Evolutionary conservation across 2,797 vertebrate species (phyloP).

Genomic region (Pteropus rufus): DNA sequence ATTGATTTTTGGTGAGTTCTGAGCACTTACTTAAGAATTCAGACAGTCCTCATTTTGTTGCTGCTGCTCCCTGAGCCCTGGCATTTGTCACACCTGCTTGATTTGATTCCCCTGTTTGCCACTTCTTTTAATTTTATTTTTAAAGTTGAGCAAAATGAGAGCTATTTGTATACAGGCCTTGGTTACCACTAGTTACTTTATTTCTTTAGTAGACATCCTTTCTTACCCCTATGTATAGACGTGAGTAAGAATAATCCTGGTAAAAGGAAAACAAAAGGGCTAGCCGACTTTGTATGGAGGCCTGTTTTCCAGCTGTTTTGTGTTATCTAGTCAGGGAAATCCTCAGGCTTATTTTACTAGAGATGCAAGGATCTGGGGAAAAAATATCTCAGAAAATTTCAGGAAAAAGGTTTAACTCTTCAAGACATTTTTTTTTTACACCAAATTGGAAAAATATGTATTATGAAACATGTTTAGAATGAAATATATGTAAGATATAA

Average conservation of each 20-base stretch:
- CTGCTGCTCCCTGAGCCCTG: not conserved
- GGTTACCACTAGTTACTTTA: not conserved
- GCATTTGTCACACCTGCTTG: not conserved
- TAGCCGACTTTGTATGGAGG: not conserved
- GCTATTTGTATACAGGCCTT: not conserved
- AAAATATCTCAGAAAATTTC: not conserved
- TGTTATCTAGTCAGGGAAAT: not conserved
- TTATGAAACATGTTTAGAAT: not conserved
- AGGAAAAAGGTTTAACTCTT: not conserved
- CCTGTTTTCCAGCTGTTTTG: not conserved
- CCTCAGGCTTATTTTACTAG: not conserved
- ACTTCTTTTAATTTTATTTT: not conserved
- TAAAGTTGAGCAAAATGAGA: not conserved
- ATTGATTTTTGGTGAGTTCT: not conserved
- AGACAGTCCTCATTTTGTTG: not conserved
- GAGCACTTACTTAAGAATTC: not conserved
- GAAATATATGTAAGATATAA: constrained; percentile 13
- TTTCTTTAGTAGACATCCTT: not conserved
- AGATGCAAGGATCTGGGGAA: not conserved
- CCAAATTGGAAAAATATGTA: not conserved
- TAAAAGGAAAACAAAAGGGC: not conserved
- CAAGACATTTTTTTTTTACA: constrained; percentile 11
- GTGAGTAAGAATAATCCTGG: not conserved
- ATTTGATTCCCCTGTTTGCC: not conserved
- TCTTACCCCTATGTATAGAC: not conserved